These are phyloP conservation scores for Corythoichthys intestinalis DNA, from an alignment of 2,113 vertebrate species.

Conservation along the genomic window DNA sequence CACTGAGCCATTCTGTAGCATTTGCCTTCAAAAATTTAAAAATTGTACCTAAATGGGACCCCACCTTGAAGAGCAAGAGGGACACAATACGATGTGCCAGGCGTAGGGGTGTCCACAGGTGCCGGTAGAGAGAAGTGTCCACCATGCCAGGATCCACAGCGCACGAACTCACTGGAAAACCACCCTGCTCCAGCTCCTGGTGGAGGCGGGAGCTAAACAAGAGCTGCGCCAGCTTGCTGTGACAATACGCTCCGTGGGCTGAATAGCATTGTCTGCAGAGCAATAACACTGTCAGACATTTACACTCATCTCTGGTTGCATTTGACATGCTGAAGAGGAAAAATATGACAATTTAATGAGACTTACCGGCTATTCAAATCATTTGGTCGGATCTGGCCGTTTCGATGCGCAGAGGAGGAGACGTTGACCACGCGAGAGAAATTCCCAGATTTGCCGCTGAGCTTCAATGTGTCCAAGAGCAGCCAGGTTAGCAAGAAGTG, in stretches of 20 bases:
- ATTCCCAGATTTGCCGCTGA: constrained; percentile 67
- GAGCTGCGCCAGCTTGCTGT: constrained; percentile 88
- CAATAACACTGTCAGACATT: constrained; percentile 10
- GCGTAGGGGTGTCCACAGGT: constrained; percentile 72
- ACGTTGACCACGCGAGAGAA: constrained; percentile 77
- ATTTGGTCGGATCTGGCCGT: constrained; percentile 70
- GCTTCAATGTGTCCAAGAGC: constrained; percentile 77
- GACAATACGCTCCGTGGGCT: constrained; percentile 81
- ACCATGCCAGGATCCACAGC: constrained; percentile 89
- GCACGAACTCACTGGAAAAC: constrained; percentile 78
- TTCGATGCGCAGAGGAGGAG: constrained; percentile 83
- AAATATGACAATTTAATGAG: neutral
- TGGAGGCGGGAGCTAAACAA: constrained; percentile 83
- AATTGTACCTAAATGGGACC: neutral
- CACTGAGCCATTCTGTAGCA: neutral
- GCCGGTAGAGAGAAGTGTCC: constrained; percentile 79
- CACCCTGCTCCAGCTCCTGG: constrained; percentile 66
- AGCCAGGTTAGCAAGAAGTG: constrained; percentile 88
- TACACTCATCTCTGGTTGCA: neutral
- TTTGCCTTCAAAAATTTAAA: neutral
- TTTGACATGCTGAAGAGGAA: neutral
- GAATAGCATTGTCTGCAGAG: constrained; percentile 75
- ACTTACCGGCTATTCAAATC: constrained; percentile 80
- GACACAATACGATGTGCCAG: constrained; percentile 59
- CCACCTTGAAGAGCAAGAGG: constrained; percentile 82